Evolutionary conservation across 2,888 invertebrate genomes (phyloP).

Genomic region (Elegia similella): DNA sequence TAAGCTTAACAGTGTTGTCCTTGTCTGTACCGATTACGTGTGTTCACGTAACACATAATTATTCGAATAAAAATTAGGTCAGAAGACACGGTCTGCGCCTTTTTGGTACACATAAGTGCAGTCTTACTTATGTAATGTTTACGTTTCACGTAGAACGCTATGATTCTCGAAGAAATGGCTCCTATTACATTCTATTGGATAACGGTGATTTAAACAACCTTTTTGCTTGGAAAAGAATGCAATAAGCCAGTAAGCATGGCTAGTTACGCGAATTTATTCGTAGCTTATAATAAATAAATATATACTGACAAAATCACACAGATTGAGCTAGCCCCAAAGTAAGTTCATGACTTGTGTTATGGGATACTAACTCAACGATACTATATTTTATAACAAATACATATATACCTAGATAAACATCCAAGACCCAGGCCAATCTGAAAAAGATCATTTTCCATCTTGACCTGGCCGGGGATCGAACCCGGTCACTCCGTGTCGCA

Average conservation of each 20-base stretch:
- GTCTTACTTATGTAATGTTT: conserved; percentile 16
- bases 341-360: no score
- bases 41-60: conserved; percentile 46
- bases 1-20: conserved; percentile 6
- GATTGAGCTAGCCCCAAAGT: no score
- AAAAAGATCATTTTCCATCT: no score
- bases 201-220: conserved; percentile 1
- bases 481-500: no score
- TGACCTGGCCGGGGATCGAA: no score
- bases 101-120: conserved; percentile 33
- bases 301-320: no score
- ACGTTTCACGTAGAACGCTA: background rate
- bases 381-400: no score
- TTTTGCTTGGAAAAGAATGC: background rate
- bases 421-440: no score
- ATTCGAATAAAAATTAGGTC: conserved; percentile 61
- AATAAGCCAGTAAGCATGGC: background rate
- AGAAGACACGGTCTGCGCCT: conserved; percentile 40
- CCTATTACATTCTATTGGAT: background rate
- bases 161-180: conserved; percentile 4
- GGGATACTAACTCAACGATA: no score
- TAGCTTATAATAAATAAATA: background rate
- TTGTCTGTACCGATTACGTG: conserved; percentile 30
- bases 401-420: no score
- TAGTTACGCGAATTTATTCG: background rate